Evolutionary conservation across 2,888 invertebrate genomes (phyloP), one percentile per base, ranked within the genome.

Genomic region (Galerucella calmariensis): DNA sequence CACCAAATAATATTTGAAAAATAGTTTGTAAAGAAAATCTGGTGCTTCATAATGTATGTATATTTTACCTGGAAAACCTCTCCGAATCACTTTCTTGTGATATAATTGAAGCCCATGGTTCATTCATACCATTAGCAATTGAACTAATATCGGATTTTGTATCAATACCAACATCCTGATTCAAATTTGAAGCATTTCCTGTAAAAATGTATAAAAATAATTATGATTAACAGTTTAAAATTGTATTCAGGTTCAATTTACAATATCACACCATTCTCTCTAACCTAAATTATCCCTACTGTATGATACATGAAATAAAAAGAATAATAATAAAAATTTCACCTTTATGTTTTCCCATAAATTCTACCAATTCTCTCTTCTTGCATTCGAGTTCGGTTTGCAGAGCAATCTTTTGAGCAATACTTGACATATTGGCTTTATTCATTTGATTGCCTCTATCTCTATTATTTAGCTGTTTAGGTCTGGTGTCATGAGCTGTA

Each of bases 281-380:
- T 41, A 41, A 41, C 9, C 35, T 41, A 41, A 41, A 41, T 41
- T 41, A 8, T 41, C 1, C 8, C 35, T 9, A 41, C 35, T 41
- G 35, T 41, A 41, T 41, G 35, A 41, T 41, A 41, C 44, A 71
- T 12, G 16, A 20, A 41, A 70, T 48, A 41, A 20, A 75, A 59
- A 56, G 14, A 51, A 51, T 14, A 12, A 51, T 51, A 12, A n/a
- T n/a, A 51, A 56, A 16, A 20, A 20, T 20, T 2, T 56, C 3
- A 87, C 87, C 87, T 84, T 87, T 87, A 88, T 91, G 92, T 84
- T 92, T 93, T 77, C 91, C 90, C 85, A 92, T 90, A 62, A 92
- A 87, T 71, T 91, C 90, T 80, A 93, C 93, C 2, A 93, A 86
- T 79, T 92, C 92, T 12, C 90, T 87, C 82, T 91, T 91, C 83